A percentile compares a stretch with the other conserved stretches of the same genome.
These are phyloP conservation scores for Engraulis encrasicolus DNA, from an alignment of 2,113 vertebrate species.

Conservation along the genomic window DNA sequence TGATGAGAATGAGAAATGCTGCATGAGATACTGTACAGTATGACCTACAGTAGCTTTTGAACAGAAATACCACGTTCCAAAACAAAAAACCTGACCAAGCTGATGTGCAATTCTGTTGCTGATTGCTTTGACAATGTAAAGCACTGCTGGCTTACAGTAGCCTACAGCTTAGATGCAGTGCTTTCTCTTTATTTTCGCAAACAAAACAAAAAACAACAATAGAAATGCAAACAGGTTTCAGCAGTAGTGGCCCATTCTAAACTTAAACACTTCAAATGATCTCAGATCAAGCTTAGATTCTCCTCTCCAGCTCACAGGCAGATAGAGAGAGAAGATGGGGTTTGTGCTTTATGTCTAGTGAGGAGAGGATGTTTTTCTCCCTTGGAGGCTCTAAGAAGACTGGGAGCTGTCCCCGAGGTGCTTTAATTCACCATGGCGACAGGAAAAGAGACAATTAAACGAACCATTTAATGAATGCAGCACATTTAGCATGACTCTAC, in stretches of 20 bases:
- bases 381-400: conserved; percentile 33
- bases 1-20: conserved; percentile 10
- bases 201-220: not conserved
- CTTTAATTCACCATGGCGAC: conserved; percentile 43
- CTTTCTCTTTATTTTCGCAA: not conserved
- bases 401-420: conserved; percentile 32
- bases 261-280: not conserved
- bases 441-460: conserved; percentile 41
- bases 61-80: not conserved
- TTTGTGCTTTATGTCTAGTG: conserved; percentile 31
- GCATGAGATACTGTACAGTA: conserved; percentile 2
- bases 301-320: not conserved
- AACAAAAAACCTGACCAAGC: conserved; percentile 5
- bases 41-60: not conserved
- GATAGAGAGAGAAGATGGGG: conserved; percentile 30
- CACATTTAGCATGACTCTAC: conserved; percentile 27
- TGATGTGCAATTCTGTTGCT: not conserved
- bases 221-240: not conserved
- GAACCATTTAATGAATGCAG: conserved; percentile 32
- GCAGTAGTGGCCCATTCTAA: not conserved
- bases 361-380: conserved; percentile 27
- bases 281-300: not conserved
- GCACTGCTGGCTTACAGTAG: not conserved
- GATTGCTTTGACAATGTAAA: not conserved
- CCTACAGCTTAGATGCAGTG: not conserved